Base-by-base conservation (phyloP, 2,888 invertebrate species). In the Scrobipalpa costella region DNA sequence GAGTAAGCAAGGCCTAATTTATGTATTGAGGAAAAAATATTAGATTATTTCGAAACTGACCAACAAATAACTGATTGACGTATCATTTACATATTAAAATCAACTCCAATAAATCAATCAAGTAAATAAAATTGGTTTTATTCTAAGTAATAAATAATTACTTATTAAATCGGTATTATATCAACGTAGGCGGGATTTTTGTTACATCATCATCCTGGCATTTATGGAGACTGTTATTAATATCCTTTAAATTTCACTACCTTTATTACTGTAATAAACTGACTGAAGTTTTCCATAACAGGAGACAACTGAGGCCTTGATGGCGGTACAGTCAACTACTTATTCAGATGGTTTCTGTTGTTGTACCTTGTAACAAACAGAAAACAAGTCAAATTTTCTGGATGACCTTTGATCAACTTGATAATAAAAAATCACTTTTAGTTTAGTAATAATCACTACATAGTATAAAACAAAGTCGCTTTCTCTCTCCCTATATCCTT, bases 41-140 rank as follows among this genome's bases (percentile, higher is more conserved):
- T 3, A 9, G 7, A 44, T n/a, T 44, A 44, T 7, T 6, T n/a
- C 44, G n/a, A 7, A 44, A n/a, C n/a, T 44, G 5, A n/a, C n/a
- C 7, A 15, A 0, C 3, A 5, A 44, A 40, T n/a, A 44, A 44
- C 44, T 44, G 44, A 44, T 15, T 44, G 44, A 15, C 44, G 15
- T 44, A 15, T 44, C 44, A 44, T 44, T 44, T 44, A 44, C 44
- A 44, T 44, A 44, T 44, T 44, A 15, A 44, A 44, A 44, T 44
- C 15, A 44, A 15, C n/a, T 44, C 44, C n/a, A 44, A 44, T 44
- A 44, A 44, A 44, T 44, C 44, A 44, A 15, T 44, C 1, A 1
- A 40, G n/a, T 44, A n/a, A 44, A 44, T 44, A 0, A n/a, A 27
- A 27, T 27, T 3, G 27, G 27, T 5, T 3, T 27, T 5, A 27